A percentile compares a stretch with the other conserved stretches of the same genome.
These are phyloP conservation scores for Myiotriccus ornatus DNA, from an alignment of 2,797 vertebrate species.

Conservation along the genomic window DNA sequence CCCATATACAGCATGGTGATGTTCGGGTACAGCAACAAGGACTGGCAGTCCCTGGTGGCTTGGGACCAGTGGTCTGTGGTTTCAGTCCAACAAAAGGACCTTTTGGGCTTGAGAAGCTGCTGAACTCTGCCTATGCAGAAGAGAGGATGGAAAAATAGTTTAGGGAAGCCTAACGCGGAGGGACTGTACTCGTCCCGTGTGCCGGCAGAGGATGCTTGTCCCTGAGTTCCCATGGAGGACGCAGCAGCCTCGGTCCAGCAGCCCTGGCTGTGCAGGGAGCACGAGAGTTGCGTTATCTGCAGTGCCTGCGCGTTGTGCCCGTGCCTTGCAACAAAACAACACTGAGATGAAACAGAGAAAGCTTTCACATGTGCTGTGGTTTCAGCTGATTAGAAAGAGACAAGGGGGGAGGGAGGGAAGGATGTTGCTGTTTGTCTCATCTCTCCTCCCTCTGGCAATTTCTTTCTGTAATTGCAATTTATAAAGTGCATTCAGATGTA, in stretches of 20 bases:
- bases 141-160: background rate
- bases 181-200: fast-evolving
- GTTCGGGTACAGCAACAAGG: background rate
- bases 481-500: background rate
- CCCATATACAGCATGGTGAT: fast-evolving
- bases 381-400: constrained; percentile 6
- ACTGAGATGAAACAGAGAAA: background rate
- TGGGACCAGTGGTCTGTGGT: background rate
- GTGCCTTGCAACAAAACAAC: background rate
- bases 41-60: background rate
- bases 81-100: background rate
- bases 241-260: fast-evolving
- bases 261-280: fast-evolving
- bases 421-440: constrained; percentile 25
- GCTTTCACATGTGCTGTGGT: background rate
- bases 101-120: background rate
- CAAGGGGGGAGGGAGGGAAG: background rate
- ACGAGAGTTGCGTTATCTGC: background rate
- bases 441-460: constrained; percentile 29
- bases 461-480: constrained; percentile 6
- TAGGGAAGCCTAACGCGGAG: background rate
- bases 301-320: fast-evolving
- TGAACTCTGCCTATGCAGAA: background rate
- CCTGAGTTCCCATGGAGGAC: fast-evolving
- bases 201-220: fast-evolving